phyloP scores from a whole-genome alignment of 2,888 invertebrate genomes.

The Bombyx huttoni region DNA sequence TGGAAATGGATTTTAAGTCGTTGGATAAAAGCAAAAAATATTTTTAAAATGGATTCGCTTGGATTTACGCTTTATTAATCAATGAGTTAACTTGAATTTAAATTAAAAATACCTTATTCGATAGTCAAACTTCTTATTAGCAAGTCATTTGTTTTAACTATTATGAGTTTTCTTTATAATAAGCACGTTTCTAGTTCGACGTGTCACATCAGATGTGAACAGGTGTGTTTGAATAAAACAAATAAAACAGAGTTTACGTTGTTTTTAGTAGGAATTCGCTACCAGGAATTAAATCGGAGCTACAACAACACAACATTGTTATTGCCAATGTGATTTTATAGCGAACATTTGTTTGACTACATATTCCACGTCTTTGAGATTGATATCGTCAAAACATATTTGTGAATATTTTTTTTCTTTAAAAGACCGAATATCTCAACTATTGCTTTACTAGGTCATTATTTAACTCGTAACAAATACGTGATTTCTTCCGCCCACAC shows the following conservation, averaged over 20 bases:
- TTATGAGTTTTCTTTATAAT: too few relatives aligned
- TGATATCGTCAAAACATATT: neutral
- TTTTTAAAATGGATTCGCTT: neutral
- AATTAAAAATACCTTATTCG: neutral
- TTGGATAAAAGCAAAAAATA: neutral
- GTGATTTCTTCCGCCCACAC: too few relatives aligned
- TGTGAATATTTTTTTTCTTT: neutral
- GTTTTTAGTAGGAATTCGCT: neutral
- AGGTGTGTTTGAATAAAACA: neutral
- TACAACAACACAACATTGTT: neutral
- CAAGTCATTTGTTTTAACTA: neutral
- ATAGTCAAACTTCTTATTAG: neutral
- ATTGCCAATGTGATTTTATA: neutral
- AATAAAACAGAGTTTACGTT: neutral
- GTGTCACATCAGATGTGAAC: neutral
- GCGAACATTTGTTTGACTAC: neutral
- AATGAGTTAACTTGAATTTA: neutral
- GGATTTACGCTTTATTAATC: neutral
- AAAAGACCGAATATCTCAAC: neutral
- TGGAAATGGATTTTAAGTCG: constrained; percentile 10
- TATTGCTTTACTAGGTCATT: too few relatives aligned
- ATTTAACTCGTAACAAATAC: too few relatives aligned
- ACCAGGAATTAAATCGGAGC: neutral
- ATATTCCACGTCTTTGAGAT: neutral
- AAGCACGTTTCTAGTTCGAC: neutral